Percentiles rank a stretch among this genome's conserved stretches.
phyloP scores from a whole-genome alignment of 2,797 vertebrate genomes.

The Tarsius wallacei region DNA sequence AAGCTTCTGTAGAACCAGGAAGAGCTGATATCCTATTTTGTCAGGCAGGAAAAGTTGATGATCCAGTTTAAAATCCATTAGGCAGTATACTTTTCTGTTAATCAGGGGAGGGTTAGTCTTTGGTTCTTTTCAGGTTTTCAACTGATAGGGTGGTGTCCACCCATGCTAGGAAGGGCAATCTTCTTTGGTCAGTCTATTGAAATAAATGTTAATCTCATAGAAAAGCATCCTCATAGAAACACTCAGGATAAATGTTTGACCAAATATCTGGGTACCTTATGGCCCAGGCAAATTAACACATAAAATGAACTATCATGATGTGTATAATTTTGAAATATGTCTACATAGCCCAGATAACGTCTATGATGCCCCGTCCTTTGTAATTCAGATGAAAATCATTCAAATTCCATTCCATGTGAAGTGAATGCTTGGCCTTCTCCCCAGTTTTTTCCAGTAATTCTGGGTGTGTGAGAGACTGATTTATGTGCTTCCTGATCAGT shows the following conservation, averaged over 20 bases:
- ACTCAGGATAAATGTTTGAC: background rate
- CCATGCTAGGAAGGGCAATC: background rate
- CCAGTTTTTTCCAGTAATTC: slow-evolving; percentile 56
- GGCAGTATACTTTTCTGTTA: background rate
- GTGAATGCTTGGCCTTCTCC: background rate
- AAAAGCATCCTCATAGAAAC: slow-evolving; percentile 2
- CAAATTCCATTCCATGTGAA: slow-evolving; percentile 35
- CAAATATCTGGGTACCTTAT: slow-evolving; percentile 34
- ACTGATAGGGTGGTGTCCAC: background rate
- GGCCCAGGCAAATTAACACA: background rate
- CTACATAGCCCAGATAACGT: background rate
- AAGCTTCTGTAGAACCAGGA: background rate
- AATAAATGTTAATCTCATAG: background rate
- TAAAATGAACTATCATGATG: background rate
- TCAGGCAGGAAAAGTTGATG: background rate
- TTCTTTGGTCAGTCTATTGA: background rate
- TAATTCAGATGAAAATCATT: slow-evolving; percentile 32
- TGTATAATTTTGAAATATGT: slow-evolving; percentile 16
- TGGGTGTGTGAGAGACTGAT: background rate
- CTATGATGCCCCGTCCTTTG: background rate
- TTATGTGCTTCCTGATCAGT: background rate
- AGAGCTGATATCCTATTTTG: no score
- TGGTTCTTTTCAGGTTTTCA: background rate
- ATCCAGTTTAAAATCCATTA: background rate
- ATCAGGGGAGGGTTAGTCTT: background rate